These are phyloP conservation scores for Agriopis leucophaearia DNA, from an alignment of 2,888 invertebrate species.

Conservation along the genomic window DNA sequence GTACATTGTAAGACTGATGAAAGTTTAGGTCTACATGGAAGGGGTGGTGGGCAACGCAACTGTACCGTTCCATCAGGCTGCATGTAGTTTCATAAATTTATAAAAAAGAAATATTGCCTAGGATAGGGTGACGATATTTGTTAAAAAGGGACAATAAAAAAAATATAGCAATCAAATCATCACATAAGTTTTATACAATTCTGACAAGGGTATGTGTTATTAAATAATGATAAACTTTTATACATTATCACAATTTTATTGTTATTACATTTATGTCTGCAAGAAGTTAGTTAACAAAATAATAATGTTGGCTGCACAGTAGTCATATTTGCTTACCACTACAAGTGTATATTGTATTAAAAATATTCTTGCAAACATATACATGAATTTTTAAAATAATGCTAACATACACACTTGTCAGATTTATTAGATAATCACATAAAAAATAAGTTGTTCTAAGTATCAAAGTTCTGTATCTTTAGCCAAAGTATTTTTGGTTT, in stretches of 20 bases:
- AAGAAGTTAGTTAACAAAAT: conserved; percentile 60
- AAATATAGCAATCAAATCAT: conserved; percentile 57
- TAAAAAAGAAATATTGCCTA: neutral
- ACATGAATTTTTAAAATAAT: conserved; percentile 24
- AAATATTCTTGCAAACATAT: conserved; percentile 52
- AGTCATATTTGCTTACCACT: conserved; percentile 76
- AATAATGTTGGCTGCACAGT: conserved; percentile 80
- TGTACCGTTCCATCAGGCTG: too few species aligned
- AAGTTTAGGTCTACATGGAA: too few species aligned
- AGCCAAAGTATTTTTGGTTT: conserved; percentile 18
- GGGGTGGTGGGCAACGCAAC: too few species aligned
- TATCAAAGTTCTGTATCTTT: conserved; percentile 61
- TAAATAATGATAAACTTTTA: neutral
- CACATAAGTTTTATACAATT: conserved; percentile 58
- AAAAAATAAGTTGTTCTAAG: conserved; percentile 81
- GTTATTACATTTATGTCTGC: conserved; percentile 45
- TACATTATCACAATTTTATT: neutral
- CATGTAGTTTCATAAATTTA: neutral
- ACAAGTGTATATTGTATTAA: conserved; percentile 66
- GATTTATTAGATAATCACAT: conserved; percentile 73
- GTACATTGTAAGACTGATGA: too few species aligned
- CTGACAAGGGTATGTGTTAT: conserved; percentile 59
- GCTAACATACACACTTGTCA: conserved; percentile 58
- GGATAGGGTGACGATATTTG: conserved; percentile 34
- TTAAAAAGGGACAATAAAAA: conserved; percentile 13